These are phyloP conservation scores for Argynnis bischoffii DNA, from an alignment of 2,888 invertebrate genomes.

Conservation along the genomic window DNA sequence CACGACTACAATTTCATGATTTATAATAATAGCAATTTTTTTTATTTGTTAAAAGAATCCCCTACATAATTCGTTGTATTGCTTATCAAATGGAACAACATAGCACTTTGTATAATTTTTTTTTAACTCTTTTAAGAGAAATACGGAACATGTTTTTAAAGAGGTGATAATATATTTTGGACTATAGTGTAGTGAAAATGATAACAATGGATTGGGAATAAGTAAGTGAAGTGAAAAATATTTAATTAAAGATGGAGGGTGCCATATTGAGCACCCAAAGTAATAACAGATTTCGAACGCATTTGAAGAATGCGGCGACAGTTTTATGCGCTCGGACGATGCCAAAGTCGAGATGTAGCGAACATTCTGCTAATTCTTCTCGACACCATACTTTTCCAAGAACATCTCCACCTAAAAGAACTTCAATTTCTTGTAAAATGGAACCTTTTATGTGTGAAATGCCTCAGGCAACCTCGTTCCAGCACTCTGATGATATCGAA, in stretches of 20 bases:
- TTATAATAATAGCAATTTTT: not conserved
- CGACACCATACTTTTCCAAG: constrained; percentile 75
- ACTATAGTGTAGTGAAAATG: constrained; percentile 41
- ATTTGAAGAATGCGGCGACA: constrained; percentile 76
- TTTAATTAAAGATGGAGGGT: constrained; percentile 71
- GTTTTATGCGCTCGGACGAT: constrained; percentile 73
- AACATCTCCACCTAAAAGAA: constrained; percentile 65
- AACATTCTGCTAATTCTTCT: constrained; percentile 56
- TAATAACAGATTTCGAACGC: constrained; percentile 71
- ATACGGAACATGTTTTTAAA: constrained; percentile 9
- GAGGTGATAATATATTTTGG: constrained; percentile 21
- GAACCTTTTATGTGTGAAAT: constrained; percentile 62
- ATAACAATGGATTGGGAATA: constrained; percentile 63
- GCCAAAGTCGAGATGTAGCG: constrained; percentile 73
- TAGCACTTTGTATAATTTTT: too few relatives aligned
- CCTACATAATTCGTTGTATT: too few relatives aligned
- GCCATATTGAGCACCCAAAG: constrained; percentile 77
- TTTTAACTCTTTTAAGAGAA: not conserved
- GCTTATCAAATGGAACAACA: too few relatives aligned
- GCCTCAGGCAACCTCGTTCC: constrained; percentile 49
- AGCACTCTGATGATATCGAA: constrained; percentile 52
- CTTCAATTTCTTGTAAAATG: constrained; percentile 66
- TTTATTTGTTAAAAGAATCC: too few relatives aligned
- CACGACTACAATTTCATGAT: constrained; percentile 10
- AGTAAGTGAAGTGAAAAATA: constrained; percentile 54